phyloP scores from a whole-genome alignment of 2,797 vertebrate species.

The Sebastes goodei region DNA sequence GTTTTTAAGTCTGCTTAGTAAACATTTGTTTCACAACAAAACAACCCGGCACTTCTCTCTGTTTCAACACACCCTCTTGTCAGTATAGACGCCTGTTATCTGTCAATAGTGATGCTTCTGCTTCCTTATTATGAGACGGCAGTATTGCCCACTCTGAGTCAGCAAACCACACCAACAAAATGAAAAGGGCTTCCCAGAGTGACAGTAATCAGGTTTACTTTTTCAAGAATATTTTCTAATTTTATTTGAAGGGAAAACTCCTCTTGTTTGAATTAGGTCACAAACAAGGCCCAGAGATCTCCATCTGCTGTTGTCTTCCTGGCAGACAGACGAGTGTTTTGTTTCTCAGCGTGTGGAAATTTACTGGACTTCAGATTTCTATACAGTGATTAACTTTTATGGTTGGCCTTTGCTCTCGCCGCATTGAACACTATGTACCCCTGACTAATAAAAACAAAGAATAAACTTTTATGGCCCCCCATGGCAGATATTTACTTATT shows the following conservation, averaged over 20 bases:
- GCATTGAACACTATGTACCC: slow-evolving; percentile 85
- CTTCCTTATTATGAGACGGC: slow-evolving; percentile 45
- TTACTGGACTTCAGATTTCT: slow-evolving; percentile 87
- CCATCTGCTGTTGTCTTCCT: slow-evolving; percentile 74
- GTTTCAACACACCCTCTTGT: slow-evolving; percentile 46
- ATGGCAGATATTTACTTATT: slow-evolving; percentile 82
- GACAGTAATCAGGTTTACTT: slow-evolving; percentile 7
- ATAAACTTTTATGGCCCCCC: slow-evolving; percentile 85
- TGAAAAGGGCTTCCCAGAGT: slow-evolving; percentile 60
- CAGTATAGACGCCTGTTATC: slow-evolving; percentile 5
- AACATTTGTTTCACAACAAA: slow-evolving; percentile 59
- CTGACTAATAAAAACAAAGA: slow-evolving; percentile 87
- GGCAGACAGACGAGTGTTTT: slow-evolving; percentile 68
- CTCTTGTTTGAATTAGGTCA: slow-evolving; percentile 15
- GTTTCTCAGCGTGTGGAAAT: slow-evolving; percentile 85
- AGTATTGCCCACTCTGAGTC: slow-evolving; percentile 55
- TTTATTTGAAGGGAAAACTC: not conserved
- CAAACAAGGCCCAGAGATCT: slow-evolving; percentile 30
- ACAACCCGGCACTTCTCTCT: not conserved
- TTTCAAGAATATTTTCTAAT: not conserved
- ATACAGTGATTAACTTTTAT: slow-evolving; percentile 90
- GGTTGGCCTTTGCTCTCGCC: slow-evolving; percentile 83
- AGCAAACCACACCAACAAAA: slow-evolving; percentile 49
- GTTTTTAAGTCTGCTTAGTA: slow-evolving; percentile 13
- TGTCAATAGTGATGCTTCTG: slow-evolving; percentile 25